Evolutionary conservation across 1,140 invertebrate species (phyloP).

Genomic region (Mizuhopecten yessoensis): DNA sequence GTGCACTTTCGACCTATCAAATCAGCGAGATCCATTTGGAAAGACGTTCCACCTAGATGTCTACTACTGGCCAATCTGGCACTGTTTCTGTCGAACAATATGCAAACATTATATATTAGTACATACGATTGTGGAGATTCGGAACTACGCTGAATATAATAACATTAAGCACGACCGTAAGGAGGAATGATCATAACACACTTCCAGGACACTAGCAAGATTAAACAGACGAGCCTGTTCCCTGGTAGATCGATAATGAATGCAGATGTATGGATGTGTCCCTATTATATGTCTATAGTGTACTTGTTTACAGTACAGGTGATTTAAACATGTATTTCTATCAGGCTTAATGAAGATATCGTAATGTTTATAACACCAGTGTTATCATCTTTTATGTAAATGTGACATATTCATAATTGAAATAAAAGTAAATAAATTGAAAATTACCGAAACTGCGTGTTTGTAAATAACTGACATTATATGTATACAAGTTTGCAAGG

Average conservation of each 20-base stretch:
- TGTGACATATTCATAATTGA: too few species aligned
- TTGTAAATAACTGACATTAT: too few species aligned
- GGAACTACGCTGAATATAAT: neutral
- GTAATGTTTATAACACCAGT: too few species aligned
- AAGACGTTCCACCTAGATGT: neutral
- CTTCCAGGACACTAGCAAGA: neutral
- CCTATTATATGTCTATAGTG: neutral
- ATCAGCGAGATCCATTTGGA: slow-evolving; percentile 10
- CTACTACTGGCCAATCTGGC: neutral
- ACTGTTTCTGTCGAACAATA: neutral
- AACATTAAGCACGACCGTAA: neutral
- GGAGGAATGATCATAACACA: neutral
- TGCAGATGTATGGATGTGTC: neutral
- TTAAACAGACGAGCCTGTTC: neutral
- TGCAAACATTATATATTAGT: neutral
- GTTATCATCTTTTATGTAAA: too few species aligned
- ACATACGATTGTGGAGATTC: neutral
- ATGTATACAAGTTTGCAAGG: too few species aligned
- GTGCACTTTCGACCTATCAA: slow-evolving; percentile 37
- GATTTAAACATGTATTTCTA: too few species aligned
- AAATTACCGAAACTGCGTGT: too few species aligned
- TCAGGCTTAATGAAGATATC: too few species aligned
- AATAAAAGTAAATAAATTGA: too few species aligned
- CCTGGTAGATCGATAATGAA: neutral
- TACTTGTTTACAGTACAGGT: too few species aligned